A percentile compares a stretch with the other conserved stretches of the same genome.
Conservation (phyloP, 2,888 invertebrate species). For the Gisinianus flammeolus region DNA sequence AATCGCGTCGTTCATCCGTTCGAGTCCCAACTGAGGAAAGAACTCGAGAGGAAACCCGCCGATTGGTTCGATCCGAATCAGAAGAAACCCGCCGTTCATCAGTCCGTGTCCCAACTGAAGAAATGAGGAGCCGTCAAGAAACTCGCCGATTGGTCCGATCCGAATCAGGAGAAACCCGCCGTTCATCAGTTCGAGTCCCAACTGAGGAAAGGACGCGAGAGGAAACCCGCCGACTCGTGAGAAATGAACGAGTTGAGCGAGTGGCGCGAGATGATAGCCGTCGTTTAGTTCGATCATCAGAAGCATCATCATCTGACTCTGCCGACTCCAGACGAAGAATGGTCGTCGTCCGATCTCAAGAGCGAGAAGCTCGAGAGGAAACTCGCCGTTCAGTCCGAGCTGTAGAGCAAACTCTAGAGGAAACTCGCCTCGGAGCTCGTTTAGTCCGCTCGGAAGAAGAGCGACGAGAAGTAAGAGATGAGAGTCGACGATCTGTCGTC, state of each 20-base stretch:
- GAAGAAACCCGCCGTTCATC: constrained; percentile 23
- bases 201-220: constrained; percentile 17
- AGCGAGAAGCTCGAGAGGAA: constrained; percentile 7
- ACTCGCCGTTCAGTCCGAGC: constrained; percentile 14
- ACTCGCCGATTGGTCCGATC: not conserved
- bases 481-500: not conserved
- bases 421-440: constrained; percentile 4
- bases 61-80: constrained; percentile 16
- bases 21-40: not conserved
- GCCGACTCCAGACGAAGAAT: not conserved
- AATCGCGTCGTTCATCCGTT: not conserved
- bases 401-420: too few species aligned
- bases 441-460: not conserved
- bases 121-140: constrained; percentile 7
- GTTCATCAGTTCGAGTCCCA: not conserved
- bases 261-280: not conserved
- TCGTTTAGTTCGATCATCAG: not conserved
- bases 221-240: constrained; percentile 21
- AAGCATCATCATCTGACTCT: not conserved
- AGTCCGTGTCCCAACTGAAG: not conserved
- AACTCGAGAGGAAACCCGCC: constrained; percentile 26
- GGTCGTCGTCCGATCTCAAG: not conserved
- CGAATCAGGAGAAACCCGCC: not conserved
- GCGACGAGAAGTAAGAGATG: not conserved
- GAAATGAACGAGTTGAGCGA: not conserved